These are phyloP conservation scores for Schizotus pectinicornis DNA, from an alignment of 2,888 invertebrate genomes.

Conservation along the genomic window DNA sequence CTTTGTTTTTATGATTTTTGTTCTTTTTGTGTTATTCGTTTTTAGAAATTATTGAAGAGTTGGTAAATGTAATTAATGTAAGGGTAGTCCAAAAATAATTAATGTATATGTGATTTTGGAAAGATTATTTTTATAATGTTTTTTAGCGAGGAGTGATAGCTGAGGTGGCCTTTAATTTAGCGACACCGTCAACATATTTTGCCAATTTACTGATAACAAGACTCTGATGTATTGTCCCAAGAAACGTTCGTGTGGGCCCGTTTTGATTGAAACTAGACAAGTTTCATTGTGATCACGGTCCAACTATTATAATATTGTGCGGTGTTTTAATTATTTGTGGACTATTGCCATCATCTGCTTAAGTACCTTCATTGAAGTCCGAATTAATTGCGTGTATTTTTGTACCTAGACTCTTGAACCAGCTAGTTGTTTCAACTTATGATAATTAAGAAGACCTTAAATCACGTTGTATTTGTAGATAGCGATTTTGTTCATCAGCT, in stretches of 20 bases:
- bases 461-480: not conserved
- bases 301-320: conserved; percentile 1
- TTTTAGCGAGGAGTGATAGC: no score
- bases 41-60: conserved; percentile 13
- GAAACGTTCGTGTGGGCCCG: no score
- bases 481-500: not conserved
- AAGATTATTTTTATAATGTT: no score
- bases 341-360: conserved; percentile 13
- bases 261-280: no score
- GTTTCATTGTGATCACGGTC: not conserved
- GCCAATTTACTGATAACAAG: no score
- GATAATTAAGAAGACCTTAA: not conserved
- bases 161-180: no score
- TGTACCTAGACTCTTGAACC: conserved; percentile 27
- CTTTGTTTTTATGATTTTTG: conserved; percentile 34
- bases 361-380: conserved; percentile 17
- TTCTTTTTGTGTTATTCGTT: conserved; percentile 21
- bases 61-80: conserved; percentile 28
- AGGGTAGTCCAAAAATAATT: conserved; percentile 32
- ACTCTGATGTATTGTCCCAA: no score
- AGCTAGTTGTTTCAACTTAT: conserved; percentile 13
- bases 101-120: conserved; percentile 4
- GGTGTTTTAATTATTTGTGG: conserved; percentile 24
- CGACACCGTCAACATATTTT: no score
- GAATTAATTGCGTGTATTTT: conserved; percentile 29